Evolutionary conservation across 2,113 vertebrate species (phyloP).

Genomic region (Cranoglanis bouderius): DNA sequence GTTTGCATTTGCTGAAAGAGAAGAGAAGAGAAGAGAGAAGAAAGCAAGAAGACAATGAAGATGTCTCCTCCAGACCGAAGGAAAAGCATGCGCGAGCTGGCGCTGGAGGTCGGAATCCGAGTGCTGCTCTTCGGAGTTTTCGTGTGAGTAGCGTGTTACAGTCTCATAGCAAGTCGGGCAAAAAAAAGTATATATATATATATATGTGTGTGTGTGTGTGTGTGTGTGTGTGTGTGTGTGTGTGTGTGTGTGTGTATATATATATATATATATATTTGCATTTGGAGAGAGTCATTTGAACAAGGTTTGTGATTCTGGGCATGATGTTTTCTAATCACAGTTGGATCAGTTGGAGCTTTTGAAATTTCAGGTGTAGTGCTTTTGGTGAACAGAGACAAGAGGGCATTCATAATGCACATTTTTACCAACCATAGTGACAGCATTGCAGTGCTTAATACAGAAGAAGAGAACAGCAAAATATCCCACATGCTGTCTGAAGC

Average conservation of each 20-base stretch:
- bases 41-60: conserved; percentile 67
- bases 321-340: not conserved
- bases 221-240: too few species aligned
- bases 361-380: not conserved
- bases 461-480: not conserved
- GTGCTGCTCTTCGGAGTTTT: conserved; percentile 81
- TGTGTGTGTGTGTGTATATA: too few species aligned
- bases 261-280: not conserved
- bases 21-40: conserved; percentile 48
- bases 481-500: not conserved
- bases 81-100: conserved; percentile 73
- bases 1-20: conserved; percentile 53
- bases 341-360: not conserved
- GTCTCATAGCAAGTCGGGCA: not conserved
- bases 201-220: too few species aligned
- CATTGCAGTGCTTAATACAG: not conserved
- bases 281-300: not conserved
- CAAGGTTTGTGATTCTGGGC: not conserved
- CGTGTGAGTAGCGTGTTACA: conserved; percentile 69
- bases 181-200: not conserved
- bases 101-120: conserved; percentile 74
- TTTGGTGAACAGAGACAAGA: not conserved
- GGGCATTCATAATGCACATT: not conserved
- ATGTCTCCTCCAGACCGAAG: conserved; percentile 73
- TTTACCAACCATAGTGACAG: not conserved